Percentiles rank a stretch among this genome's conserved stretches.
These are phyloP conservation scores for Protosalanx chinensis DNA, from an alignment of 2,797 vertebrate genomes.

Conservation along the genomic window DNA sequence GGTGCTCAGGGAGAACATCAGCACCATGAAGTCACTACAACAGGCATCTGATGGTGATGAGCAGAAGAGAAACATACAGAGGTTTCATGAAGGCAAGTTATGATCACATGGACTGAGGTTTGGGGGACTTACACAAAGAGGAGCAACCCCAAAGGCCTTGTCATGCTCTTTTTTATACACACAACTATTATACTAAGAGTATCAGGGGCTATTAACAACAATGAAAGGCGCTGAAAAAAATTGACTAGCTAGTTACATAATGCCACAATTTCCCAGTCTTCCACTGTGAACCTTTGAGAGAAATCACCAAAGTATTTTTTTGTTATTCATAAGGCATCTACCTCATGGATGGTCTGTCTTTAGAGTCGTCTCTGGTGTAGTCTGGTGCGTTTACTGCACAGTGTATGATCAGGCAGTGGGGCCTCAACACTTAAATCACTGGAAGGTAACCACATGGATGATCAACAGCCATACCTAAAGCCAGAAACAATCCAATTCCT, in stretches of 20 bases:
- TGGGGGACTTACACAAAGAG: conserved; percentile 55
- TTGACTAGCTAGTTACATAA: conserved; percentile 32
- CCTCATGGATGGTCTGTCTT: conserved; percentile 20
- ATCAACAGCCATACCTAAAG: conserved; percentile 11
- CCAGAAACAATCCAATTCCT: not conserved
- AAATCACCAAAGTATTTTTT: not conserved
- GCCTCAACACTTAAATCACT: conserved; percentile 33
- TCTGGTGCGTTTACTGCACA: conserved; percentile 23
- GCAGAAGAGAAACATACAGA: conserved; percentile 66
- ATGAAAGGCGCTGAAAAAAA: conserved; percentile 40
- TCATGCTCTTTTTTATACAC: conserved; percentile 46
- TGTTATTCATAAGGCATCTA: not conserved
- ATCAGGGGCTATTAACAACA: conserved; percentile 46
- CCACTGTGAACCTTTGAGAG: conserved; percentile 6
- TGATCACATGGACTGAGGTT: conserved; percentile 62
- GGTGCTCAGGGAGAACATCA: conserved; percentile 65
- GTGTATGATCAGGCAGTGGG: conserved; percentile 34
- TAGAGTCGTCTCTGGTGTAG: not conserved
- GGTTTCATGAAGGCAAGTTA: conserved; percentile 71
- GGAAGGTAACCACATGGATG: conserved; percentile 27
- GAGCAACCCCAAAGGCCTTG: conserved; percentile 51
- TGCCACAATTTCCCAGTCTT: conserved; percentile 42
- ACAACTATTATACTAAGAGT: conserved; percentile 47
- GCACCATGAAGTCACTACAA: conserved; percentile 78
- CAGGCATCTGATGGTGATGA: conserved; percentile 79